Percentiles rank a stretch among this genome's conserved stretches.
These are phyloP conservation scores for Eupithecia subumbrata DNA, from an alignment of 2,888 invertebrate genomes.

Conservation along the genomic window DNA sequence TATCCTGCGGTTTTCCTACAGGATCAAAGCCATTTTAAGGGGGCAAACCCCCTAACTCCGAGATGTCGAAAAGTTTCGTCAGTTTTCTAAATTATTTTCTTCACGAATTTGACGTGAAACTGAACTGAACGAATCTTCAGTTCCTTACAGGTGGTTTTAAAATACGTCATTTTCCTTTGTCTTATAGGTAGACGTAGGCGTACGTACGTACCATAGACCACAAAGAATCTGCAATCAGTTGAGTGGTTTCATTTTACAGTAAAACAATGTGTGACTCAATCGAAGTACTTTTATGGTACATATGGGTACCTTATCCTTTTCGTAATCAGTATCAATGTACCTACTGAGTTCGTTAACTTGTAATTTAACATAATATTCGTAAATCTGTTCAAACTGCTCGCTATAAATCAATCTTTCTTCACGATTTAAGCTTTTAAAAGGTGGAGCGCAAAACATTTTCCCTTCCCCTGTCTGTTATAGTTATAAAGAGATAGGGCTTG, in stretches of 20 bases:
- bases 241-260: background rate
- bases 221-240: background rate
- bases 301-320: background rate
- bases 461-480: background rate
- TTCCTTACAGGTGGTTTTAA: background rate
- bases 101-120: background rate
- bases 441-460: background rate
- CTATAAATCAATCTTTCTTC: background rate
- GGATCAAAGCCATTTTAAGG: too few species aligned
- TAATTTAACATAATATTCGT: background rate
- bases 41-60: background rate
- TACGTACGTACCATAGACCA: background rate
- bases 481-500: background rate
- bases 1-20: too few species aligned
- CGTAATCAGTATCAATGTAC: background rate
- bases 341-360: background rate
- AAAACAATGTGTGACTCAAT: slow-evolving; percentile 4
- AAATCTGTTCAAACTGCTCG: background rate
- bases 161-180: background rate
- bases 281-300: background rate
- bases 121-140: too few species aligned
- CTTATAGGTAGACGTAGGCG: background rate
- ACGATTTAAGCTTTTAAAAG: background rate
- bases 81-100: too few species aligned
- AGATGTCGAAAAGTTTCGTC: background rate